Conservation (phyloP, 2,888 invertebrate species). For the Apantesis nais region DNA sequence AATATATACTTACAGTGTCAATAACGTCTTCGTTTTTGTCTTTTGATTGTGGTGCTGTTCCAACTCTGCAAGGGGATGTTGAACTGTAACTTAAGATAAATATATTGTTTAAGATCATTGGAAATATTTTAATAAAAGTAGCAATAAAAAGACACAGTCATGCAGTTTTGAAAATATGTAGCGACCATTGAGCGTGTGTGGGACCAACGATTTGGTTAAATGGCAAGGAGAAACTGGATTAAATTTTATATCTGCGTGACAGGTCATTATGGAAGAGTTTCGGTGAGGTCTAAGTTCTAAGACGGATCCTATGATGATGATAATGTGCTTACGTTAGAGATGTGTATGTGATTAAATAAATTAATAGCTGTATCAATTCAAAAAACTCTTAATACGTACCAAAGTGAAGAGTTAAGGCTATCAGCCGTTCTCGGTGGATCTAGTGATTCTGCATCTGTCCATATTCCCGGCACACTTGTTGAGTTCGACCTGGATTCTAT, state of each 20-base stretch:
- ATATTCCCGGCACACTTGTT: slow-evolving; percentile 80
- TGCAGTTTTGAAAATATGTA: neutral
- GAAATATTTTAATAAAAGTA: neutral
- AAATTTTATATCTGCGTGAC: neutral
- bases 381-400: slow-evolving; percentile 54
- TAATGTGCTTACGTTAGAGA: neutral
- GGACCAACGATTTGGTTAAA: neutral
- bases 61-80: slow-evolving; percentile 85
- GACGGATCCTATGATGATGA: neutral
- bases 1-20: slow-evolving; percentile 53
- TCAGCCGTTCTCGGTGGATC: slow-evolving; percentile 85
- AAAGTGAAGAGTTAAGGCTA: slow-evolving; percentile 79
- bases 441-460: slow-evolving; percentile 86
- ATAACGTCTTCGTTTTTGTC: slow-evolving; percentile 60
- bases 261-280: neutral
- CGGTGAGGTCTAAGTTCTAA: neutral
- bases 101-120: neutral
- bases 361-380: neutral
- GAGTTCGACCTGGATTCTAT: slow-evolving; percentile 90
- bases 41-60: slow-evolving; percentile 77
- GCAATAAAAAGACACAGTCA: neutral
- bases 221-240: neutral
- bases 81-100: slow-evolving; percentile 77
- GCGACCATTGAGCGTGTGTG: neutral
- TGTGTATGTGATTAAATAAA: neutral